A percentile compares a stretch with the other conserved stretches of the same genome.
These are phyloP conservation scores for Trematomus loennbergii DNA, from an alignment of 2,113 vertebrate species.

Conservation along the genomic window DNA sequence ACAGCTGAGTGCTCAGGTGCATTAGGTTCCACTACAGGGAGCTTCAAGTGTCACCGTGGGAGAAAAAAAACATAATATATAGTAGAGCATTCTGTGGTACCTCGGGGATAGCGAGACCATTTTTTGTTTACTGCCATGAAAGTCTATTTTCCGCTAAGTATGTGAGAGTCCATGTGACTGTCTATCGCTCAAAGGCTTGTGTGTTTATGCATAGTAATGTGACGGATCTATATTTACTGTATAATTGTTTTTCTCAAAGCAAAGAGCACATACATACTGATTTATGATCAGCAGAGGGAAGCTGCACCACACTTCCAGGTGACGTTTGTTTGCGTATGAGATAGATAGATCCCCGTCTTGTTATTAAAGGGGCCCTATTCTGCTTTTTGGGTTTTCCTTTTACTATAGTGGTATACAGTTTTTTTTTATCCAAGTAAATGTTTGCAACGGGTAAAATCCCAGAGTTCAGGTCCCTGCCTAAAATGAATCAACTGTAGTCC, in stretches of 20 bases:
- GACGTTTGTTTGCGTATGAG: background rate
- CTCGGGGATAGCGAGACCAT: conserved; percentile 14
- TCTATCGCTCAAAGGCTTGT: background rate
- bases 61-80: background rate
- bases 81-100: background rate
- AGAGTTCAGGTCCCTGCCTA: too few relatives aligned
- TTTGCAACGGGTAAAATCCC: too few relatives aligned
- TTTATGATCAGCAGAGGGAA: conserved; percentile 25
- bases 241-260: conserved; percentile 44
- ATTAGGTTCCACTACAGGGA: conserved; percentile 17
- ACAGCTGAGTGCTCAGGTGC: conserved; percentile 42
- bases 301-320: conserved; percentile 27
- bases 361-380: background rate
- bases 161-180: conserved; percentile 10
- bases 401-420: too few relatives aligned
- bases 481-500: too few relatives aligned
- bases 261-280: background rate
- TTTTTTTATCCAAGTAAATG: too few relatives aligned
- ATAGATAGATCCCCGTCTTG: background rate
- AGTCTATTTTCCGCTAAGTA: background rate
- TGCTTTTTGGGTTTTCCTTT: too few relatives aligned
- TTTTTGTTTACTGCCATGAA: background rate
- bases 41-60: conserved; percentile 6
- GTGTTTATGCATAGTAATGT: background rate
- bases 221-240: background rate